Evolutionary conservation across 2,888 invertebrate genomes (phyloP), one percentile per base, ranked within the genome.

Genomic region (Amblyteles armatorius): DNA sequence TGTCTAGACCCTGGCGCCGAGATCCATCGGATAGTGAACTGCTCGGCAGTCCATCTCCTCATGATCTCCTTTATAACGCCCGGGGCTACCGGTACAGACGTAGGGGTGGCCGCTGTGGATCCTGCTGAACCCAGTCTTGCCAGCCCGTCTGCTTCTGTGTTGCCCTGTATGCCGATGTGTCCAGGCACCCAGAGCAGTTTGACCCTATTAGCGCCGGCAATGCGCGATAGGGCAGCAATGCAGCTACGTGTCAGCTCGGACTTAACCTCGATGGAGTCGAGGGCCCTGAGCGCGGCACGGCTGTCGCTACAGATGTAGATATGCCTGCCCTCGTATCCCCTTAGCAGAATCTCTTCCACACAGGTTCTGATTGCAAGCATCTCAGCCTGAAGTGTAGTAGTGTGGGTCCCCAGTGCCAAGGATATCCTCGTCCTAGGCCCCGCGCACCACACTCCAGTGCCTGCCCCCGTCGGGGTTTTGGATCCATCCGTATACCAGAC

Each of bases 131-230:
- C 48, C 13, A 19, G 13, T 44, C 22, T 73, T 16, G 79, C 52
- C n/a, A 79, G 69, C n/a, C 26, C 9, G 16, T 69, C 22, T 0
- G 73, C 80, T 50, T 16, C 9, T 7, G 29, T 19, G n/a, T 84
- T 65, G 2, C 44, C 71, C 33, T 9, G 33, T 55, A 76, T 84
- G 33, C 71, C 67, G 9, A 40, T 65, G 52, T 57, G 69, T 0
- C 60, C 71, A 13, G 68, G 74, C 69, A 79, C 73, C 76, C 83
- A 69, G 0, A 83, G 16, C 0, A 65, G 29, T 3, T 63, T 81
- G 0, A 81, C 80, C 16, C 76, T 52, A 9, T 79, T 71, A 6
- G 2, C 16, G 2, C 7, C 9, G n/a, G 22, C 29, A 4, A 67
- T 4, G 5, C 9, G 52, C 9, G 55, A 13, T 13, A 80, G 44